These are phyloP conservation scores for Rhabdomys pumilio DNA, from an alignment of 2,797 vertebrate genomes.

Conservation along the genomic window DNA sequence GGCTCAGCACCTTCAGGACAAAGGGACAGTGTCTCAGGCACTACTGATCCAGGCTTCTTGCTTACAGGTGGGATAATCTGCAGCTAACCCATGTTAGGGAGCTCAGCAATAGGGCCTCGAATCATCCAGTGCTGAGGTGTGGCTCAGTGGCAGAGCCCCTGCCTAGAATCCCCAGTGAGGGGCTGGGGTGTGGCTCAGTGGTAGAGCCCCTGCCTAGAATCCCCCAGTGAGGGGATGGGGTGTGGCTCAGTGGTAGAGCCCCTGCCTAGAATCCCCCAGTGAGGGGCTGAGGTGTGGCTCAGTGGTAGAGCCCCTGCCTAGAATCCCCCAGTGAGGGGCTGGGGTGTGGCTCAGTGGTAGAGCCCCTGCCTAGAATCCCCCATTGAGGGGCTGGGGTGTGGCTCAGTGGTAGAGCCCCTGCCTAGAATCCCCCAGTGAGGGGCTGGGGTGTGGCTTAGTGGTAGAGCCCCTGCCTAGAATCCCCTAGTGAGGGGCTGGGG, in stretches of 20 bases:
- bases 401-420: neutral
- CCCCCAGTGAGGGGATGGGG: neutral
- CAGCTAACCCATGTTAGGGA: neutral
- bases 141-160: neutral
- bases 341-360: neutral
- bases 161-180: neutral
- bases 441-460: neutral
- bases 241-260: neutral
- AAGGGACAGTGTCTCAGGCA: neutral
- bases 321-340: neutral
- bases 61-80: neutral
- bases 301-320: neutral
- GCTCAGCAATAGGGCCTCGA: neutral
- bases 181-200: neutral
- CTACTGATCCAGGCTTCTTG: neutral
- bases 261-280: neutral
- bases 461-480: neutral
- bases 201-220: neutral
- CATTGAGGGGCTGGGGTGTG: neutral
- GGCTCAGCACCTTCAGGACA: conserved; percentile 95
- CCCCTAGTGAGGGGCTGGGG: no score
- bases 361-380: neutral
- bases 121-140: neutral
- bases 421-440: neutral
- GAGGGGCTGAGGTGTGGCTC: neutral